Base-by-base conservation (phyloP, 1,140 invertebrate species). In the Tenebrio molitor region DNA sequence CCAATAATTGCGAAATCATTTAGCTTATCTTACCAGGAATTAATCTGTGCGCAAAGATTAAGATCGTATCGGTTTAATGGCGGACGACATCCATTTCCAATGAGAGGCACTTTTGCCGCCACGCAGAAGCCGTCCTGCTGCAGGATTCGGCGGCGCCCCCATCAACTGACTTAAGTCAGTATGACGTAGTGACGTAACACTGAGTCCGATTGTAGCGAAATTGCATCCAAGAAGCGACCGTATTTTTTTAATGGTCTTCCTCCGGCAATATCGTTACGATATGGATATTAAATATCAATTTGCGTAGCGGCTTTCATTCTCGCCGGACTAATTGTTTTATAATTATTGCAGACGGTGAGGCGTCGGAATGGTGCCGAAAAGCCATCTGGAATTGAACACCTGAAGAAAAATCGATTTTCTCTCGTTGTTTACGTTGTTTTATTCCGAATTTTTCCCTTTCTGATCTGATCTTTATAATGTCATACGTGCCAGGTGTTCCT, bases 251-350 rank as follows among this genome's bases (percentile, higher is more conserved):
- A n/a, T n/a, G n/a, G n/a, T n/a, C n/a, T 5, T 33, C 29, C 29
- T 33, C 4, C 29, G 29, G 29, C 29, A 10, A 33, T 33, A 5
- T 33, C 29, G 29, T 10, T 33, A 10, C 29, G 29, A 33, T 33
- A 33, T 33, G 29, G 29, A 33, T 33, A 33, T 33, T 33, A 33
- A 33, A 33, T 33, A 33, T 33, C 29, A 33, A 33, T 33, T 33
- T 33, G 29, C 4, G 29, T 33, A 10, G 29, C 29, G 29, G 29
- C 29, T 33, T 10, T 33, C 4, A 33, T 33, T 33, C 10, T 4
- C 29, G 10, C 29, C 36, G 19, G 44, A 50, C 44, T 50, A 50
- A 50, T 50, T 50, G 44, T 50, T 21, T 50, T 50, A 50, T 50
- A 50, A 50, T 50, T 21, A 12, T 41, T 41, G 3, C 6, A 12